phyloP scores from a whole-genome alignment of 2,888 invertebrate species.

The Melinopterus prodromus region DNA sequence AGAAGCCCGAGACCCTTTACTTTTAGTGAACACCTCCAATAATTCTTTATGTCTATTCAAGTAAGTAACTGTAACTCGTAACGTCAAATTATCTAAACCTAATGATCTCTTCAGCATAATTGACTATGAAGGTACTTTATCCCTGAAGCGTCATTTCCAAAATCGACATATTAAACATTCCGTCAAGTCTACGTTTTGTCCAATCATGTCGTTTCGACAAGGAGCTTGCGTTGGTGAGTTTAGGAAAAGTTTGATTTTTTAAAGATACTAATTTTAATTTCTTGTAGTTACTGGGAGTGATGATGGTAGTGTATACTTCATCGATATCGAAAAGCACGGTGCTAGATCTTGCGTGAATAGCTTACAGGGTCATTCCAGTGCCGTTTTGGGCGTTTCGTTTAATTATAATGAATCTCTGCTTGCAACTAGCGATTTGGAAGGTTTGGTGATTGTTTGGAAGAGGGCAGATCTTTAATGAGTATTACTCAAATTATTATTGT shows the following conservation, averaged over 20 bases:
- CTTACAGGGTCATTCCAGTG: slow-evolving; percentile 79
- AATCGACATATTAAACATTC: slow-evolving; percentile 68
- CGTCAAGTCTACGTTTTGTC: slow-evolving; percentile 83
- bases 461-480: slow-evolving; percentile 51
- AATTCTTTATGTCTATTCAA: slow-evolving; percentile 75
- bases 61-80: slow-evolving; percentile 41
- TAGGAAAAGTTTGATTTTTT: slow-evolving; percentile 4
- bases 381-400: slow-evolving; percentile 84
- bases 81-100: slow-evolving; percentile 20
- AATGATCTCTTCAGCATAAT: slow-evolving; percentile 63
- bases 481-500: background rate
- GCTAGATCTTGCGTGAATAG: slow-evolving; percentile 68
- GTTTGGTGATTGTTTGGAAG: slow-evolving; percentile 80
- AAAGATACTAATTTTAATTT: slow-evolving; percentile 12
- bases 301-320: slow-evolving; percentile 81
- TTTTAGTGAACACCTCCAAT: slow-evolving; percentile 80
- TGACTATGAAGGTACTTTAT: slow-evolving; percentile 72
- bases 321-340: slow-evolving; percentile 72
- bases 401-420: slow-evolving; percentile 88
- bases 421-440: slow-evolving; percentile 84
- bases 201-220: slow-evolving; percentile 83
- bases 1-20: slow-evolving; percentile 70
- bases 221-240: slow-evolving; percentile 77
- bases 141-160: slow-evolving; percentile 71
- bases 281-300: slow-evolving; percentile 77